Conservation (phyloP, 2,113 vertebrate genomes). For the Prolemur simus region DNA sequence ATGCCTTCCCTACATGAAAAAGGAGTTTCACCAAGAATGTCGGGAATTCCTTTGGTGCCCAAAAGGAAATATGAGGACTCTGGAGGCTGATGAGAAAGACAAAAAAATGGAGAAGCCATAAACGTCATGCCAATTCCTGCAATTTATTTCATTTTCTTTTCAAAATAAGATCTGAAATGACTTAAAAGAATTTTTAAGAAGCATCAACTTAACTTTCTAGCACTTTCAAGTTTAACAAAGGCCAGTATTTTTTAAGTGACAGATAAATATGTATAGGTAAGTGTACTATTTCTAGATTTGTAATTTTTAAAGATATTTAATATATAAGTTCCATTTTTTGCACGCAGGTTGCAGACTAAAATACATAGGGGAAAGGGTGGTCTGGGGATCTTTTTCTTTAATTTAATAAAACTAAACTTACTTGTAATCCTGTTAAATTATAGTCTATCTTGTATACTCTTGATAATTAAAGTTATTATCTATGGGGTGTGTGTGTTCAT, state of each 20-base stretch:
- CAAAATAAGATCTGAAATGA: constrained; percentile 22
- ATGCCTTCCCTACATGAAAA: constrained; percentile 76
- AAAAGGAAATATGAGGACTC: constrained; percentile 78
- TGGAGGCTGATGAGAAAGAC: constrained; percentile 69
- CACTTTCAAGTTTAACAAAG: neutral
- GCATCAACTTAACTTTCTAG: constrained; percentile 29
- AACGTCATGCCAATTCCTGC: constrained; percentile 41
- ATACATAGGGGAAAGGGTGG: neutral
- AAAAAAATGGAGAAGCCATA: neutral
- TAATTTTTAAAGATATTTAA: constrained; percentile 20
- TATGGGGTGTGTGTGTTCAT: neutral
- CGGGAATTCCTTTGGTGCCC: constrained; percentile 81
- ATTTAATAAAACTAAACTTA: constrained; percentile 28
- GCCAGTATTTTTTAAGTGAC: neutral
- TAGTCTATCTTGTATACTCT: constrained; percentile 8
- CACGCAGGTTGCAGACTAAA: neutral
- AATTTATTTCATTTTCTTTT: constrained; percentile 61
- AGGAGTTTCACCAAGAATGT: constrained; percentile 76
- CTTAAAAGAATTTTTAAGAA: constrained; percentile 33
- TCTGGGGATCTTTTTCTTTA: constrained; percentile 16
- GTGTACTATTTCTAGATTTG: neutral
- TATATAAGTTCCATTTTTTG: neutral
- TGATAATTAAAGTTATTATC: constrained; percentile 57
- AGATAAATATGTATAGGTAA: neutral
- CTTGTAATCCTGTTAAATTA: constrained; percentile 38